phyloP scores from a whole-genome alignment of 1,140 invertebrate genomes.

The Drosophila triauraria region DNA sequence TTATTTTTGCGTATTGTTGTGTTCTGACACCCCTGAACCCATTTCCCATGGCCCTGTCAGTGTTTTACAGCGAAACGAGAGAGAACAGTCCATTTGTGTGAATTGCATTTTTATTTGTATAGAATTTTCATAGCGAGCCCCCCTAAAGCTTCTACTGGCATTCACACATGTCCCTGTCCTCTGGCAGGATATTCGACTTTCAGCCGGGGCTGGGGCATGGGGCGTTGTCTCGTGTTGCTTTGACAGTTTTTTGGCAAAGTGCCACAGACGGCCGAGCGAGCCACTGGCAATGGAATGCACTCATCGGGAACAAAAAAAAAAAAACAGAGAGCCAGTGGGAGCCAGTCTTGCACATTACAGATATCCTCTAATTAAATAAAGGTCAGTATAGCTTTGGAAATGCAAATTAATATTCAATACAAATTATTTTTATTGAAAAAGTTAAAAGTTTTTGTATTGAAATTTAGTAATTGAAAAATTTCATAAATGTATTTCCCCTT shows the following conservation, averaged over 20 bases:
- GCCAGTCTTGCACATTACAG: neutral
- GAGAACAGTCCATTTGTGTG: constrained; percentile 72
- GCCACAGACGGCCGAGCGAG: constrained; percentile 64
- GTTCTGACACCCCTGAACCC: constrained; percentile 6
- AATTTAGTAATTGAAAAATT: neutral
- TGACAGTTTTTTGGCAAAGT: constrained; percentile 80
- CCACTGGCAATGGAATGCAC: constrained; percentile 53
- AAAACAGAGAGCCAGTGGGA: neutral
- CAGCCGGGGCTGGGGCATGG: neutral
- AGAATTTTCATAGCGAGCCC: constrained; percentile 75
- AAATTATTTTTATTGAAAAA: neutral
- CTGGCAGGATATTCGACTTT: constrained; percentile 47
- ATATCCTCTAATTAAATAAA: constrained; percentile 38
- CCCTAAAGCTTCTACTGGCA: constrained; percentile 42
- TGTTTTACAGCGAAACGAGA: constrained; percentile 31
- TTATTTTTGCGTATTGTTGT: neutral
- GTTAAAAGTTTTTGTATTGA: too few species aligned
- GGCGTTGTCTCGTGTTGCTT: constrained; percentile 71
- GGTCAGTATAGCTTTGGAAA: neutral
- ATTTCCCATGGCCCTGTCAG: constrained; percentile 10
- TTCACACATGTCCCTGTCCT: constrained; percentile 61
- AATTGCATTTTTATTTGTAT: constrained; percentile 83
- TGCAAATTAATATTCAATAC: neutral
- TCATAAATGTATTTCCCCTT: neutral
- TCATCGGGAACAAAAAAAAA: constrained; percentile 31